These are phyloP conservation scores for Eira barbara DNA, from an alignment of 2,113 vertebrate genomes.

Conservation along the genomic window DNA sequence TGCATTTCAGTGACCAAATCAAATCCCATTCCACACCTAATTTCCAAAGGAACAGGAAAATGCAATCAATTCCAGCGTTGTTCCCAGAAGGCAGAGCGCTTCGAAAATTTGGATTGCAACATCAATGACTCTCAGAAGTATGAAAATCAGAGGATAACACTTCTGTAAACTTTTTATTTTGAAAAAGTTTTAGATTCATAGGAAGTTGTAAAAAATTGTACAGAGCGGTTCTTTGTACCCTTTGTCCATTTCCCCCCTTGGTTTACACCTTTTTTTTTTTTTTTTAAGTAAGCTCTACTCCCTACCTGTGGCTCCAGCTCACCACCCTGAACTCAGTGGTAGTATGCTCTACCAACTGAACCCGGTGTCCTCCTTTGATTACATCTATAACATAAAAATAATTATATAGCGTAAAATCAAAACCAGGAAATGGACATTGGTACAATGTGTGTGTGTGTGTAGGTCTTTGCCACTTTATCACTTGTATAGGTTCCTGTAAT, in stretches of 20 bases:
- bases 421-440: background rate
- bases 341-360: background rate
- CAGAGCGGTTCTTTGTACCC: background rate
- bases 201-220: conserved; percentile 19
- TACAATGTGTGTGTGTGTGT: background rate
- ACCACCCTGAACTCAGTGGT: background rate
- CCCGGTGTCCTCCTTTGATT: background rate
- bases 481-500: background rate
- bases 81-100: background rate
- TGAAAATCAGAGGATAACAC: background rate
- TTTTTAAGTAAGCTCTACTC: background rate
- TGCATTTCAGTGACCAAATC: background rate
- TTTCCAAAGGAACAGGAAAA: background rate
- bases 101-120: background rate
- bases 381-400: background rate
- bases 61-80: background rate
- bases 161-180: background rate
- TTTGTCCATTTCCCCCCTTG: background rate
- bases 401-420: background rate
- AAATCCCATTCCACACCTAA: background rate
- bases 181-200: conserved; percentile 6
- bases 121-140: background rate
- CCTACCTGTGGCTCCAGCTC: background rate
- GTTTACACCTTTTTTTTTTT: background rate
- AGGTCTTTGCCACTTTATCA: background rate